phyloP scores from a whole-genome alignment of 1,140 invertebrate species.

The Pogonognathellus flavescens region DNA sequence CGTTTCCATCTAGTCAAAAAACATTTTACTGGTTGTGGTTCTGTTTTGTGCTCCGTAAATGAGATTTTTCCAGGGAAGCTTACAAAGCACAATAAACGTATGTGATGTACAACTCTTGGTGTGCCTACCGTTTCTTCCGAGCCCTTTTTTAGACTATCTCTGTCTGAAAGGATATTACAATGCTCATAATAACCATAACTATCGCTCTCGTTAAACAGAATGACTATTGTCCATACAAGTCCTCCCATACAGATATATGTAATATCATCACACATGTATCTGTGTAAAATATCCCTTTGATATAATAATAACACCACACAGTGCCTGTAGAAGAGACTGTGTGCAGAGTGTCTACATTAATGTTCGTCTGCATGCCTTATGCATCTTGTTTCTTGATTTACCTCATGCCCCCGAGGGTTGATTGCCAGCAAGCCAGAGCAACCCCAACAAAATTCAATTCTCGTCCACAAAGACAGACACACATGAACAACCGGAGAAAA shows the following conservation, averaged over 20 bases:
- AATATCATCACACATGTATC: not conserved
- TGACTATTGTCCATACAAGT: not conserved
- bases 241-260: not conserved
- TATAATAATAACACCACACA: not conserved
- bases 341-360: conserved; percentile 14
- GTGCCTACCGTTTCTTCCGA: too few species aligned
- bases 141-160: too few species aligned
- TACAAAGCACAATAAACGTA: too few species aligned
- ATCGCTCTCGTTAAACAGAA: not conserved
- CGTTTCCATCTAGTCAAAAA: too few species aligned
- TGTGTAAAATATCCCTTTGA: too few species aligned
- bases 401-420: not conserved
- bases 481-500: not conserved
- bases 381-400: conserved; percentile 21
- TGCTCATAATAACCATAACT: not conserved
- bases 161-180: too few species aligned
- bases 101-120: too few species aligned
- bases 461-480: not conserved
- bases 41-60: too few species aligned
- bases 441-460: conserved; percentile 21
- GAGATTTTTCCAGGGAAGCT: too few species aligned
- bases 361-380: conserved; percentile 28
- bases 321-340: not conserved
- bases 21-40: too few species aligned
- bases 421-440: conserved; percentile 10